Conservation (phyloP, 2,113 vertebrate genomes). For the Collichthys lucidus region DNA sequence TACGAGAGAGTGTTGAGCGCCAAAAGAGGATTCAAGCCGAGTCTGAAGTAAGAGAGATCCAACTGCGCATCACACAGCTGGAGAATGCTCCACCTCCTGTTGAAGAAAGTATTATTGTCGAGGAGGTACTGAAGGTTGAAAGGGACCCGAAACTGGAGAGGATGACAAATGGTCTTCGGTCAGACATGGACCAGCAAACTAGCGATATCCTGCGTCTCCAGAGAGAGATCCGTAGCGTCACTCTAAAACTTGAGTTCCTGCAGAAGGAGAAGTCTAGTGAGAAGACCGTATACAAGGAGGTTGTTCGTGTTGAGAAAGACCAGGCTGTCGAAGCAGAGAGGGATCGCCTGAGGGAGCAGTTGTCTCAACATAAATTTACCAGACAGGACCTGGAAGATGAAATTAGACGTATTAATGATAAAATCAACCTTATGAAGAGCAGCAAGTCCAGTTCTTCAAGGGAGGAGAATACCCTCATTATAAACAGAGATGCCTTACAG, state of each 20-base stretch:
- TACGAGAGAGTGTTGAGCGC: slow-evolving; percentile 89
- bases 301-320: slow-evolving; percentile 96
- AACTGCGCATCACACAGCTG: slow-evolving; percentile 88
- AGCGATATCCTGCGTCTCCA: slow-evolving; percentile 84
- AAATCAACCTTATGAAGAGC: slow-evolving; percentile 80
- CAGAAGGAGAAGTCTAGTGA: slow-evolving; percentile 90
- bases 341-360: slow-evolving; percentile 87
- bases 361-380: slow-evolving; percentile 83
- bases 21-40: slow-evolving; percentile 88
- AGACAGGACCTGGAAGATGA: slow-evolving; percentile 89
- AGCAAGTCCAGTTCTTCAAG: slow-evolving; percentile 83
- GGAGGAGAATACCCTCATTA: slow-evolving; percentile 85
- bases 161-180: slow-evolving; percentile 83
- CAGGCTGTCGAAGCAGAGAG: slow-evolving; percentile 89
- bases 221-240: slow-evolving; percentile 88
- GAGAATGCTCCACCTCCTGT: slow-evolving; percentile 89
- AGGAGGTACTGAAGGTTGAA: slow-evolving; percentile 96
- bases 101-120: slow-evolving; percentile 92
- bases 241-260: slow-evolving; percentile 87
- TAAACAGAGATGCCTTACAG: slow-evolving; percentile 80
- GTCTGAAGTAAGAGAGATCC: slow-evolving; percentile 89
- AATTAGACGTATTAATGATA: slow-evolving; percentile 84
- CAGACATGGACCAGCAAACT: slow-evolving; percentile 89
- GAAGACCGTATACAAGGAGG: slow-evolving; percentile 96
- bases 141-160: slow-evolving; percentile 92